Base-by-base conservation (phyloP, 2,797 vertebrate species). In the Zalophus californianus region DNA sequence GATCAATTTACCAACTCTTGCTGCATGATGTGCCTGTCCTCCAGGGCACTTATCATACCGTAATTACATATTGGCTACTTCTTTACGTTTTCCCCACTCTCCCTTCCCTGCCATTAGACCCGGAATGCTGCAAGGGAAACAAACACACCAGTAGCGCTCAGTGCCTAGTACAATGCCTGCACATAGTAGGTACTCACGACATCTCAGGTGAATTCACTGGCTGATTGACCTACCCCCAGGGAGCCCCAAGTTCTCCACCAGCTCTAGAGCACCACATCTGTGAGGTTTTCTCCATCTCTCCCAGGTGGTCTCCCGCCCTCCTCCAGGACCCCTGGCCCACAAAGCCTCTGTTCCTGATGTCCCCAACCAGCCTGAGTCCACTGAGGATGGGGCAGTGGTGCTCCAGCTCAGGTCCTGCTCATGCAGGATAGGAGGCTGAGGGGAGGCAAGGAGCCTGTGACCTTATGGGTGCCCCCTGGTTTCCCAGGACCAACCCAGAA, bases 341-440 rank as follows among this genome's bases (percentile, higher is more conserved):
- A 0, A 20, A 44, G 16, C 27, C n/a, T 41, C n/a, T 9, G 44
- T 60, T 88, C 41, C 87, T 29, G 7, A 41, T 8, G n/a, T 50
- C 20, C 85, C 29, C 83, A 21, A 60, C n/a, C 77, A 92, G 72
- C 68, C 16, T 0, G 1, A 9, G 32, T 62, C 44, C 84, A 52
- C 18, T 16, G 9, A 32, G 8, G 48, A 18, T 79, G n/a, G 25
- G 32, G 1, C 1, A 0, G 0, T 7, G 5, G 13, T 3, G 5
- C 15, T 20, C 41, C 77, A 83, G 27, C n/a, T 38, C 73, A n/a
- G 87, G 35, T 25, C 62, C 44, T 16, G 14, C 21, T 91, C 85
- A n/a, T 12, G 38, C 41, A 79, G 82, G 27, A 75, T 23, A 9
- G 38, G 68, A 62, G 7, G 5, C 48, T 18, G 8, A 4, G 52